Evolutionary conservation across 2,888 invertebrate species (phyloP).

Genomic region (Plagodis dolabraria): DNA sequence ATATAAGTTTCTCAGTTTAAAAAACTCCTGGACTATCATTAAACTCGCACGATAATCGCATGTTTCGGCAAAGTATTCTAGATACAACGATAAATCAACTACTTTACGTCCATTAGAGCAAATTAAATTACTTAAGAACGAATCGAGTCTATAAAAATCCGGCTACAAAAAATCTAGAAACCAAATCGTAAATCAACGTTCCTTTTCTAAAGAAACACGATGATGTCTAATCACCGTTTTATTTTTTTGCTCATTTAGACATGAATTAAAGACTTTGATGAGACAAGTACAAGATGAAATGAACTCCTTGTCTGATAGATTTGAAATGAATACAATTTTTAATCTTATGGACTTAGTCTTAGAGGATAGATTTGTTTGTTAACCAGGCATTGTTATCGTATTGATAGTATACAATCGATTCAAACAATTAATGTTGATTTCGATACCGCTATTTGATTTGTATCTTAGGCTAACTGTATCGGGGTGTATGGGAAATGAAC

Average conservation of each 20-base stretch:
- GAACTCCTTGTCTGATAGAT: constrained; percentile 18
- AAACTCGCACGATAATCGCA: too few species aligned
- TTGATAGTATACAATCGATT: constrained; percentile 53
- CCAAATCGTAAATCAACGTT: constrained; percentile 36
- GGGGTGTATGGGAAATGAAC: constrained; percentile 67
- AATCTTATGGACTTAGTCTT: constrained; percentile 5
- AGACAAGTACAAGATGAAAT: constrained; percentile 42
- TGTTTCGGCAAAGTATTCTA: too few species aligned
- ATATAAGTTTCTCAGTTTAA: too few species aligned
- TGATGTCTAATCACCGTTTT: constrained; percentile 20
- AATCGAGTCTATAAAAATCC: constrained; percentile 25
- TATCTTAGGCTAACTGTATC: constrained; percentile 49
- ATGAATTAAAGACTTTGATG: constrained; percentile 57
- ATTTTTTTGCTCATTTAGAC: constrained; percentile 49
- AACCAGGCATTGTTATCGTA: constrained; percentile 36
- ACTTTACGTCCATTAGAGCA: constrained; percentile 5
- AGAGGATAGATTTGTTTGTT: constrained; percentile 35
- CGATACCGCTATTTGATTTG: constrained; percentile 72
- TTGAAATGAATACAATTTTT: constrained; percentile 5
- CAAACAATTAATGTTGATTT: constrained; percentile 77
- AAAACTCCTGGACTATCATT: too few species aligned
- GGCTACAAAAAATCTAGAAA: constrained; percentile 25
- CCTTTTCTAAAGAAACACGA: constrained; percentile 38
- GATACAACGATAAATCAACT: too few species aligned
- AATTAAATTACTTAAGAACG: constrained; percentile 35